phyloP scores from a whole-genome alignment of 2,888 invertebrate genomes.

The Thecophora atra region DNA sequence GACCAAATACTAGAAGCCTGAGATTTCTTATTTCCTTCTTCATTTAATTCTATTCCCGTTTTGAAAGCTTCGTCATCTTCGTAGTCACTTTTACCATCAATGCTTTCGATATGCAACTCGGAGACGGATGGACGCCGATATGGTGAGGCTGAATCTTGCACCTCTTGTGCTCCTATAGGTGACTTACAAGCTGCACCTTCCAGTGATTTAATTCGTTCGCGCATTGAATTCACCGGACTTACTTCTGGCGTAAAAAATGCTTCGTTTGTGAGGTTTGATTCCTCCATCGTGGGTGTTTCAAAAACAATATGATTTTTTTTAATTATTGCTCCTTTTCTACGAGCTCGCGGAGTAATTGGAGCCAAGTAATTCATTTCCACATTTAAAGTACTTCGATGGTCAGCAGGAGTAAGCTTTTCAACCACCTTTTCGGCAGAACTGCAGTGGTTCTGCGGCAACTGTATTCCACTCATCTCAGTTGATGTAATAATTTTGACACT shows the following conservation, averaged over 20 bases:
- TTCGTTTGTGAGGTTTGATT: conserved; percentile 39
- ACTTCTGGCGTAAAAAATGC: conserved; percentile 52
- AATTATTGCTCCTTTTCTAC: conserved; percentile 53
- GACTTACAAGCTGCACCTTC: conserved; percentile 41
- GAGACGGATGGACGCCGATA: conserved; percentile 50
- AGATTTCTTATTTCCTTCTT: conserved; percentile 26
- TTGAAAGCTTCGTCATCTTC: conserved; percentile 49
- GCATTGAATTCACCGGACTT: conserved; percentile 38
- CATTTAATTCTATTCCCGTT: conserved; percentile 30
- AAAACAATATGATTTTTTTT: conserved; percentile 60
- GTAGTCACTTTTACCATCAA: conserved; percentile 35
- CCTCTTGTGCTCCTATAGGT: conserved; percentile 47
- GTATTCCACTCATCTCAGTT: conserved; percentile 49
- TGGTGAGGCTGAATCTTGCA: conserved; percentile 48
- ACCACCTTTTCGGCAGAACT: conserved; percentile 4
- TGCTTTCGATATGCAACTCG: conserved; percentile 49
- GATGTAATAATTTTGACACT: conserved; percentile 61
- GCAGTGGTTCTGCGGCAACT: conserved; percentile 36
- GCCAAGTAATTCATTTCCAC: background rate
- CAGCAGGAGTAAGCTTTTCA: background rate
- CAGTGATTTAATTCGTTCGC: background rate
- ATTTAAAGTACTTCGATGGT: background rate
- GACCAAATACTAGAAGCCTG: conserved; percentile 45
- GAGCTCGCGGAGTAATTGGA: conserved; percentile 55
- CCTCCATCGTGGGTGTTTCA: conserved; percentile 56